These are phyloP conservation scores for Psophia crepitans DNA, from an alignment of 2,113 vertebrate genomes.

Conservation along the genomic window DNA sequence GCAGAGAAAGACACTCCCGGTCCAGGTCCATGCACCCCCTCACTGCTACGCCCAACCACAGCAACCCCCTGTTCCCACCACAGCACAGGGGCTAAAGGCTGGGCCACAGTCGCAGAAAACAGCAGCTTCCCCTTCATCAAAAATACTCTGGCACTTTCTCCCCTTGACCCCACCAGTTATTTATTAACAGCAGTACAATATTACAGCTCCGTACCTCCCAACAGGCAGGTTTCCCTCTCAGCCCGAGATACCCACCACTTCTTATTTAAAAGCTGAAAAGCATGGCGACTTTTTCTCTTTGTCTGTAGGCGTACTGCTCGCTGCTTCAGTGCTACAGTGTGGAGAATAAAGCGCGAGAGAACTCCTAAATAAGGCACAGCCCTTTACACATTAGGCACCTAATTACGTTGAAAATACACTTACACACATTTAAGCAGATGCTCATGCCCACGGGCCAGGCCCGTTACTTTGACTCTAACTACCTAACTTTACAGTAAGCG, in stretches of 20 bases:
- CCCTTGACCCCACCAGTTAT: background rate
- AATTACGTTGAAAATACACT: conserved; percentile 31
- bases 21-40: background rate
- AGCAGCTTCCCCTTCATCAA: background rate
- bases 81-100: accelerated
- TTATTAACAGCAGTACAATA: conserved; percentile 46
- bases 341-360: background rate
- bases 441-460: background rate
- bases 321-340: background rate
- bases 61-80: background rate
- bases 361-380: background rate
- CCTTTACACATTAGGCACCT: background rate
- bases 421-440: conserved; percentile 20
- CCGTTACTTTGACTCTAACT: background rate
- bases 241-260: background rate
- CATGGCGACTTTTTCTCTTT: background rate
- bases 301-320: background rate
- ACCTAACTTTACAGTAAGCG: background rate
- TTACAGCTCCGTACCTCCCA: background rate
- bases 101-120: background rate
- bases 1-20: background rate
- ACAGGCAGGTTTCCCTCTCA: background rate
- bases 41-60: accelerated
- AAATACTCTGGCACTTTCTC: background rate
- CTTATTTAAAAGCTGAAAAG: background rate